Conservation (phyloP, 35 echinoderm and acorn worm genomes). For the Lytechinus variegatus region DNA sequence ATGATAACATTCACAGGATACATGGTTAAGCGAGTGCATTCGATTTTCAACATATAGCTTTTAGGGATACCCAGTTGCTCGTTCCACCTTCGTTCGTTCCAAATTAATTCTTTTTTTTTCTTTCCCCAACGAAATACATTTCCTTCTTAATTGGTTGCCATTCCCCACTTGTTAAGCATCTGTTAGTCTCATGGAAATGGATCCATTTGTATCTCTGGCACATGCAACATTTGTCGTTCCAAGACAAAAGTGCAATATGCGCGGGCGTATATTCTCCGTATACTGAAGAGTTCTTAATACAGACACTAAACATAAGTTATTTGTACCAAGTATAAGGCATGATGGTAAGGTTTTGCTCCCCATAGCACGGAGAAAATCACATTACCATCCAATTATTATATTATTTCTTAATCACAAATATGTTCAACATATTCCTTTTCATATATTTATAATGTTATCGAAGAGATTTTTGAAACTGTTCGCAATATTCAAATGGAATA, state of each 20-base stretch:
- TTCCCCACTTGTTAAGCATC: conserved; percentile 2
- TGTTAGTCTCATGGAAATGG: background rate
- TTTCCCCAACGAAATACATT: background rate
- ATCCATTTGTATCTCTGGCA: conserved; percentile 2
- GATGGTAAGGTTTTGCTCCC: too few relatives aligned
- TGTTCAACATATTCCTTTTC: too few relatives aligned
- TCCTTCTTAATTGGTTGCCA: background rate
- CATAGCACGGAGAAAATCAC: too few relatives aligned
- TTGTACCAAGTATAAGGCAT: too few relatives aligned
- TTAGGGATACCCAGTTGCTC: background rate
- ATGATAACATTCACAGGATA: too few relatives aligned
- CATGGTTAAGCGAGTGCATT: background rate
- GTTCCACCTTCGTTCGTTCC: background rate
- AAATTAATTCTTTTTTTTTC: background rate
- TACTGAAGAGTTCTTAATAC: background rate
- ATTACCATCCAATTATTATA: too few relatives aligned
- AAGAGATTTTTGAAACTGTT: too few relatives aligned
- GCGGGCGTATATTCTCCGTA: background rate
- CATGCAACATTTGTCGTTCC: background rate
- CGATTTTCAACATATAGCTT: background rate
- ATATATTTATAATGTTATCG: too few relatives aligned
- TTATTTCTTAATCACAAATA: too few relatives aligned
- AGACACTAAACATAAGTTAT: background rate
- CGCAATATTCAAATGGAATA: too few relatives aligned
- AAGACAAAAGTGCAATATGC: background rate